Evolutionary conservation across 2,888 invertebrate genomes (phyloP), one percentile per base, ranked within the genome.

Genomic region (Galeruca laticollis): DNA sequence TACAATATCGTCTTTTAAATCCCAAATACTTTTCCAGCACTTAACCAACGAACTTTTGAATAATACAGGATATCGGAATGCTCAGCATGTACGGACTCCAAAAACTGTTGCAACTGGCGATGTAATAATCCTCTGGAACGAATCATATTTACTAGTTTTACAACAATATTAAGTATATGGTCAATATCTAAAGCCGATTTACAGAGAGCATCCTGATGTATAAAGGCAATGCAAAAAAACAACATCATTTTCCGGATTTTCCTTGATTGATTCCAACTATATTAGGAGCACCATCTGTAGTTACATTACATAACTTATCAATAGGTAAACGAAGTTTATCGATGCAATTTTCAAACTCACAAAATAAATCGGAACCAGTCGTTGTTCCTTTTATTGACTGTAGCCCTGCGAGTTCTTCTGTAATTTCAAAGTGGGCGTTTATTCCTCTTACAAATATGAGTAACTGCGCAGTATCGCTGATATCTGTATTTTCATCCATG

Each of bases 61-160:
- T 26, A 26, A 26, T 5, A 26, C 26, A 26, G 26, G 26, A 26
- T 26, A 26, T 26, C 26, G 2, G 26, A 26, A 26, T 26, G 26
- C 2, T 26, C 26, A 26, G 26, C 1, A 26, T 26, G 26, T 26
- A 1, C 26, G 26, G 26, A 59, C 21, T 20, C 35, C 18, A 26
- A 18, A 21, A 18, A 59, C 59, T 4, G 13, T 15, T 40, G 18
- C 37, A 60, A 60, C 60, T 37, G 40, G 15, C 33, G 60, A 60
- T 60, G 40, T 35, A 60, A 60, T 37, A 60, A 60, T 35, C n/a
- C 40, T 37, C 60, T 60, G 60, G 33, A 49, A 49, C 47, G 47
- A 49, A 49, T 49, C 47, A 49, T 49, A 15, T 49, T 49, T 49
- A 49, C 47, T 49, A 18, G 47, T 49, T 49, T 49, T 49, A 49